Percentiles rank a stretch among this genome's conserved stretches.
These are phyloP conservation scores for Drosophila testacea DNA, from an alignment of 2,888 invertebrate species.

Conservation along the genomic window DNA sequence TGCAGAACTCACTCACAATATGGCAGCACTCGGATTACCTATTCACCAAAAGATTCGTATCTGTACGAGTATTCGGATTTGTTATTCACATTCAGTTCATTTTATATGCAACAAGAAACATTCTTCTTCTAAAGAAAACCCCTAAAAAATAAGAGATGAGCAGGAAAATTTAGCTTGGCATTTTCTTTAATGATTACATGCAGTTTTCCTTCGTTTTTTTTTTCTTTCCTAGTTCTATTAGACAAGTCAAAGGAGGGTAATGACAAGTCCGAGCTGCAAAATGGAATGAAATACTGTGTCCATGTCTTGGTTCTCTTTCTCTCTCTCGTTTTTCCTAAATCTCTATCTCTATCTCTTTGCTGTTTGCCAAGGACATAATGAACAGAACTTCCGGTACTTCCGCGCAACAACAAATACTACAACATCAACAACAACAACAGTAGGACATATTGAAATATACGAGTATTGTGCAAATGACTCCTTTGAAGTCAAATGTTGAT, in stretches of 20 bases:
- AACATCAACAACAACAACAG: constrained; percentile 21
- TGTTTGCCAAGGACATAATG: constrained; percentile 80
- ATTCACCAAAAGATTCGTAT: constrained; percentile 28
- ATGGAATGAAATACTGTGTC: constrained; percentile 36
- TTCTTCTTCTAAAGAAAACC: constrained; percentile 12
- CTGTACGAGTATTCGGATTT: constrained; percentile 6
- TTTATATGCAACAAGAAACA: constrained; percentile 31
- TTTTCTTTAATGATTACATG: constrained; percentile 68
- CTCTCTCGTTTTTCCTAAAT: neutral
- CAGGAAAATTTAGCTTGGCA: constrained; percentile 38
- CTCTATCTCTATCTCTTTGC: constrained; percentile 7
- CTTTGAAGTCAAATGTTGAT: constrained; percentile 77
- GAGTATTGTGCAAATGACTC: constrained; percentile 76
- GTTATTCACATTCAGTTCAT: constrained; percentile 32
- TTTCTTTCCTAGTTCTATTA: constrained; percentile 33
- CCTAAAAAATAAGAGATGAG: constrained; percentile 20
- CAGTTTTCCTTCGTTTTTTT: constrained; percentile 51
- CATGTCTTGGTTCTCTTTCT: constrained; percentile 26
- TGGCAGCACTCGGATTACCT: constrained; percentile 47
- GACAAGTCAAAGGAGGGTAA: constrained; percentile 43
- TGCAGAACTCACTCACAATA: constrained; percentile 50
- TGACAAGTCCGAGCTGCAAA: constrained; percentile 47
- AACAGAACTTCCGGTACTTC: constrained; percentile 74
- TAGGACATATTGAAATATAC: constrained; percentile 17
- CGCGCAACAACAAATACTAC: constrained; percentile 40